phyloP scores from a whole-genome alignment of 1,140 invertebrate genomes.

The Drosophila bipectinata region DNA sequence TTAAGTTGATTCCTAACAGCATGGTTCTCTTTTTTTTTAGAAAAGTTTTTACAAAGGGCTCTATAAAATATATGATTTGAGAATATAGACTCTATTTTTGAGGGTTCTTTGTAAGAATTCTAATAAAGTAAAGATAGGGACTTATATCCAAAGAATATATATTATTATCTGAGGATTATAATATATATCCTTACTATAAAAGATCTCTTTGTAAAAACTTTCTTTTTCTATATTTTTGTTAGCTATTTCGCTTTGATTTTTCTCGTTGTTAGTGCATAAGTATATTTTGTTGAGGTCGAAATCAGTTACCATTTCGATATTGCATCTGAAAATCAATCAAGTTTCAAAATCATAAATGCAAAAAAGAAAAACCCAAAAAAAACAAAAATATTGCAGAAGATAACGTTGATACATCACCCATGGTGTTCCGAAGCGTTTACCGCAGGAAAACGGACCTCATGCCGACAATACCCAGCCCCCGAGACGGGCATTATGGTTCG shows the following conservation, averaged over 20 bases:
- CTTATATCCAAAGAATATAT: no score
- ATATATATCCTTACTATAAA: no score
- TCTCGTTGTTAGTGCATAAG: slow-evolving; percentile 50
- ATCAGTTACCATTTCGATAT: slow-evolving; percentile 34
- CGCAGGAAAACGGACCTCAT: slow-evolving; percentile 94
- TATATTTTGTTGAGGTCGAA: slow-evolving; percentile 31
- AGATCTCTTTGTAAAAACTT: neutral
- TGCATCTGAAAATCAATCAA: slow-evolving; percentile 37
- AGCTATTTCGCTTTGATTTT: slow-evolving; percentile 48
- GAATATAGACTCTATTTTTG: no score
- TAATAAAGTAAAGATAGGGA: no score
- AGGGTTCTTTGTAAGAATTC: no score
- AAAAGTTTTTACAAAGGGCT: slow-evolving; percentile 21
- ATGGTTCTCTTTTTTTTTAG: slow-evolving; percentile 34
- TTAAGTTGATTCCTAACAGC: slow-evolving; percentile 27
- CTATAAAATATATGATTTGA: no score
- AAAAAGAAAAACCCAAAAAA: slow-evolving; percentile 41
- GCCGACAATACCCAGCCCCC: slow-evolving; percentile 92
- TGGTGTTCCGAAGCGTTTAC: slow-evolving; percentile 87
- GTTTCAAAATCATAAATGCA: slow-evolving; percentile 23
- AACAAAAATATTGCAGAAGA: slow-evolving; percentile 83
- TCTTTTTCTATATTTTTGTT: neutral
- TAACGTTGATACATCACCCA: slow-evolving; percentile 85
- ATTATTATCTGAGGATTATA: no score
- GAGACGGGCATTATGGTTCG: slow-evolving; percentile 86